Percentiles rank a stretch among this genome's conserved stretches.
These are phyloP conservation scores for Diadegma fenestrale DNA, from an alignment of 2,888 invertebrate species.

Conservation along the genomic window DNA sequence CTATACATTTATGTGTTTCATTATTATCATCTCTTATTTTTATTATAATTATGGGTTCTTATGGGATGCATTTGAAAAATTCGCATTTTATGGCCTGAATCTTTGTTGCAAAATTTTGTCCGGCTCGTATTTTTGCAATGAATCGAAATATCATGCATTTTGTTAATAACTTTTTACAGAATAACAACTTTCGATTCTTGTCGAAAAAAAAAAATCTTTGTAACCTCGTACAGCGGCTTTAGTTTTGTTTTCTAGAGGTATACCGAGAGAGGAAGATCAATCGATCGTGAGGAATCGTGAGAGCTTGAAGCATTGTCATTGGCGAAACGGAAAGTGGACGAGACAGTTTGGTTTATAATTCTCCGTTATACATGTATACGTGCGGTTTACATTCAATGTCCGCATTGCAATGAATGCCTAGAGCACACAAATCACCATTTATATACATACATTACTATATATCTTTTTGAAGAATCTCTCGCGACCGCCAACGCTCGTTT, in stretches of 20 bases:
- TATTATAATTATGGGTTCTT: too few species aligned
- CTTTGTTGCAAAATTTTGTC: too few species aligned
- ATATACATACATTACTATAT: not conserved
- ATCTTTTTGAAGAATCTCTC: constrained; percentile 11
- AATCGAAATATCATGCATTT: not conserved
- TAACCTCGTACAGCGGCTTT: not conserved
- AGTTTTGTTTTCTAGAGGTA: not conserved
- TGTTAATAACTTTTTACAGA: not conserved
- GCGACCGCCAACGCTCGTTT: constrained; percentile 20
- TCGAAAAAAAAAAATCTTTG: not conserved
- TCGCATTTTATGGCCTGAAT: too few species aligned
- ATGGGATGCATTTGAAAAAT: too few species aligned
- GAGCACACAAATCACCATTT: constrained; percentile 6
- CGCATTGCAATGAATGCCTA: not conserved
- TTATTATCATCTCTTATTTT: not conserved
- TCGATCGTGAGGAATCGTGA: constrained; percentile 55
- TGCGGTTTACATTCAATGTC: constrained; percentile 12
- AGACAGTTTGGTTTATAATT: constrained; percentile 18
- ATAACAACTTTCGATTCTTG: not conserved
- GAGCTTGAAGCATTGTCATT: constrained; percentile 52
- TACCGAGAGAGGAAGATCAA: constrained; percentile 43
- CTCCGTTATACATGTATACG: constrained; percentile 1
- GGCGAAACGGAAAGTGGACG: constrained; percentile 22
- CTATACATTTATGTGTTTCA: not conserved
- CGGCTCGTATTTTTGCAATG: not conserved